Base-by-base conservation (phyloP, 2,113 vertebrate species). In the Camelus bactrianus region DNA sequence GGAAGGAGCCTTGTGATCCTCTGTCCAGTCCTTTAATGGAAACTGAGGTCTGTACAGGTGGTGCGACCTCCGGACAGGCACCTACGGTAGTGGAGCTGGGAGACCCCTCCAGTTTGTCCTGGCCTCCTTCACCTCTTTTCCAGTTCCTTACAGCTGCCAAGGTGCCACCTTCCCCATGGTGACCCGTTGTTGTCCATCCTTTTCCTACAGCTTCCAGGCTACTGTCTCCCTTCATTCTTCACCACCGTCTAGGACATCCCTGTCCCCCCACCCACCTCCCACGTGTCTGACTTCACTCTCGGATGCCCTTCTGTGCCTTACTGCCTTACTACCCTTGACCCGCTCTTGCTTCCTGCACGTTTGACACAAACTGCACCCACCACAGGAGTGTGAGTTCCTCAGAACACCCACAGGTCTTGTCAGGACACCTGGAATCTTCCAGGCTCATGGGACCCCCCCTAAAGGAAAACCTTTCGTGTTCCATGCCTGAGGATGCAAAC, bases 401-500 rank as follows among this genome's bases (percentile, higher is more conserved):
- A n/a, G 54, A 93, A 67, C 6, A 62, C 32, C n/a, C 75, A 62
- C 19, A 15, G 38, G 14, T 67, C 38, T 72, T 52, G n/a, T 50
- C 52, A 54, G 48, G 77, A 65, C 35, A 15, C 32, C 13, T 3
- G 14, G 15, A 67, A 73, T 72, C 50, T 35, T 32, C 28, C 60
- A 2, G 46, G 50, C 69, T 42, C 14, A 14, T 24, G n/a, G 22
- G 46, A 60, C 4, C n/a, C 11, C 35, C n/a, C 11, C 35, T 12
- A 12, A 7, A 20, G 70, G 32, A 77, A 73, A 46, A 8, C 12
- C 11, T n/a, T 8, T 4, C 30, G 58, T 48, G 26, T 38, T 32
- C 32, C 19, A 12, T 4, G 4, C 3, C 1, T 6, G 19, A 62
- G 32, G 30, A 20, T 6, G 0, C 5, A 0, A 46, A n/a, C 58